A percentile compares a stretch with the other conserved stretches of the same genome.
Evolutionary conservation across 2,888 invertebrate species (phyloP).

Genomic region (Lucinisca nassula): DNA sequence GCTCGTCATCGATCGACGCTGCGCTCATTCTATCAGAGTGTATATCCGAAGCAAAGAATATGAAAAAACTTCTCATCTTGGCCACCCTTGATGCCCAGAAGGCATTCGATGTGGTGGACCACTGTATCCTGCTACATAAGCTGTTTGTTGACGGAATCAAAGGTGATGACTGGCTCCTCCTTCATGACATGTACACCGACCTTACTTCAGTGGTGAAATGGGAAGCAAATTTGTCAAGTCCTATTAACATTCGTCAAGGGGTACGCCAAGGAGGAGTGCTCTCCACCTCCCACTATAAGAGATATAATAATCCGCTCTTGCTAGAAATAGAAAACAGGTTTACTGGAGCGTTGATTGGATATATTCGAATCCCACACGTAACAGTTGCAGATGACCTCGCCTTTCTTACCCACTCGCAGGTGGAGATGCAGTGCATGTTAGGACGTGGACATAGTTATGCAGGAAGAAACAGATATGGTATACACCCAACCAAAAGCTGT

Average conservation of each 20-base stretch:
- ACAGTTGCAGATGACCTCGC: background rate
- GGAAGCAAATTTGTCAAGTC: background rate
- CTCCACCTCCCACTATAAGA: background rate
- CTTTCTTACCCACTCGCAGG: background rate
- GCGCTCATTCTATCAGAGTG: background rate
- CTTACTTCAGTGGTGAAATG: background rate
- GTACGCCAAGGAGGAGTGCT: background rate
- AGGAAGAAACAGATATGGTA: background rate
- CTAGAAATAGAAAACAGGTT: background rate
- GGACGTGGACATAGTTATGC: background rate
- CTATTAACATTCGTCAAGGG: background rate
- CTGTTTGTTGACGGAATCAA: too few relatives aligned
- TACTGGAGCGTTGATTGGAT: background rate
- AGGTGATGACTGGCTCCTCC: too few relatives aligned
- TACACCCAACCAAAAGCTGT: background rate
- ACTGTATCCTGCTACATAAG: background rate
- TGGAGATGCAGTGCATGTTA: background rate
- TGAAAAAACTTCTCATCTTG: background rate
- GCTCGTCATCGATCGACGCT: background rate
- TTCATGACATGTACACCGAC: background rate
- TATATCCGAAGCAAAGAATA: background rate
- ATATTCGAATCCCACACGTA: background rate
- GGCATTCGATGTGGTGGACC: background rate
- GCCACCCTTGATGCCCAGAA: background rate
- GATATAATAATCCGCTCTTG: background rate